Conservation (phyloP, 2,797 vertebrate genomes). For the Poecilia wingei region DNA sequence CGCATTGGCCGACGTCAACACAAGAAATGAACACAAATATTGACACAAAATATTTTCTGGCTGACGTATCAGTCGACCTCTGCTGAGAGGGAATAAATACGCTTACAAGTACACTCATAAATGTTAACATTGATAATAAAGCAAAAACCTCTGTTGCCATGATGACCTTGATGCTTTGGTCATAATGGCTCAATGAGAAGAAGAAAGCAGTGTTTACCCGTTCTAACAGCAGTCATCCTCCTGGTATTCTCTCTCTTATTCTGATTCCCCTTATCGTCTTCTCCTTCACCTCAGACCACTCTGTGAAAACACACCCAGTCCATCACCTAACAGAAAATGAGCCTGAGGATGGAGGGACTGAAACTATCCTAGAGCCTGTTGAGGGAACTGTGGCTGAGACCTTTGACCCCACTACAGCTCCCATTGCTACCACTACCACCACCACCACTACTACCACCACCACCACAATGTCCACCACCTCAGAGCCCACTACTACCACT, state of each 20-base stretch:
- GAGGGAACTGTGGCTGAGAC: slow-evolving; percentile 54
- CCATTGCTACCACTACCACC: slow-evolving; percentile 38
- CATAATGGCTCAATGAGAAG: not conserved
- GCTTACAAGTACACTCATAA: not conserved
- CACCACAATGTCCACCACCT: slow-evolving; percentile 44
- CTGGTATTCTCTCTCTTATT: slow-evolving; percentile 11
- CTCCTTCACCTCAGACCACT: slow-evolving; percentile 72
- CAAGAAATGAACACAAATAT: no score
- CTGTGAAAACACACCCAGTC: slow-evolving; percentile 69
- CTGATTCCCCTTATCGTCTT: slow-evolving; percentile 11
- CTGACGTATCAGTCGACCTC: no score
- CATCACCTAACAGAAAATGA: slow-evolving; percentile 76
- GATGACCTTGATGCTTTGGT: not conserved
- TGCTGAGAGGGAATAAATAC: not conserved
- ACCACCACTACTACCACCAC: slow-evolving; percentile 32
- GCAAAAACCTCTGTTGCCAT: not conserved
- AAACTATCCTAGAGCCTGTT: slow-evolving; percentile 67
- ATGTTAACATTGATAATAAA: not conserved
- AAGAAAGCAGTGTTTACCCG: not conserved
- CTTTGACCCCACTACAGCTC: slow-evolving; percentile 12
- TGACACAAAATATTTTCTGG: no score
- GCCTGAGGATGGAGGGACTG: slow-evolving; percentile 69
- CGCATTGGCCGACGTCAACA: no score
- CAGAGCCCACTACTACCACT: slow-evolving; percentile 40
- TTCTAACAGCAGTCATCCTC: not conserved